Conservation (phyloP, 2,113 vertebrate species). For the Todiramphus chloris region DNA sequence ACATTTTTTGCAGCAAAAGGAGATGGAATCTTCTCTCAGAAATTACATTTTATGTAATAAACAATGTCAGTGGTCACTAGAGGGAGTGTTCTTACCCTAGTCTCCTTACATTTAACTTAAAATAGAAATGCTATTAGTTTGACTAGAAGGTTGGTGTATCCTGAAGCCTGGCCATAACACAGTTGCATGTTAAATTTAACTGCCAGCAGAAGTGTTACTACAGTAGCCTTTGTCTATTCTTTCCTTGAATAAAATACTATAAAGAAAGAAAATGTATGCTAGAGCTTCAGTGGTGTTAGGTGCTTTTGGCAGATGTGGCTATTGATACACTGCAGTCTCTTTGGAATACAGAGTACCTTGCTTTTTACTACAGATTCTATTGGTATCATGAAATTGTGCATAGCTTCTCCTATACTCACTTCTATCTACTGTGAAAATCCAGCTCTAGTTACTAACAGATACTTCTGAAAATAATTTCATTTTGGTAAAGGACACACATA, state of each 20-base stretch:
- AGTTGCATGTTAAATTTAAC: neutral
- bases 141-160: neutral
- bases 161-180: neutral
- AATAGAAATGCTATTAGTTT: neutral
- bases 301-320: neutral
- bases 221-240: neutral
- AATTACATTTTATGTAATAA: constrained; percentile 55
- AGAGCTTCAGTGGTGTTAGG: neutral
- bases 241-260: neutral
- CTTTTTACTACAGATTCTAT: neutral
- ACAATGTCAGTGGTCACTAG: constrained; percentile 34
- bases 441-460: neutral
- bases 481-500: neutral
- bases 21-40: neutral
- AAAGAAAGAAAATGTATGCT: neutral
- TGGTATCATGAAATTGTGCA: neutral
- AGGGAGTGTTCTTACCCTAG: constrained; percentile 9
- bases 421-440: neutral
- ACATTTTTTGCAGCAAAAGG: constrained; percentile 14
- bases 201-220: neutral
- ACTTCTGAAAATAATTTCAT: neutral
- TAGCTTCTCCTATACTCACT: neutral
- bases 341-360: neutral
- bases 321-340: neutral
- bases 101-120: constrained; percentile 1